Evolutionary conservation across 2,888 invertebrate species (phyloP), one percentile per base, ranked within the genome.

Genomic region (Orchesella flavescens): DNA sequence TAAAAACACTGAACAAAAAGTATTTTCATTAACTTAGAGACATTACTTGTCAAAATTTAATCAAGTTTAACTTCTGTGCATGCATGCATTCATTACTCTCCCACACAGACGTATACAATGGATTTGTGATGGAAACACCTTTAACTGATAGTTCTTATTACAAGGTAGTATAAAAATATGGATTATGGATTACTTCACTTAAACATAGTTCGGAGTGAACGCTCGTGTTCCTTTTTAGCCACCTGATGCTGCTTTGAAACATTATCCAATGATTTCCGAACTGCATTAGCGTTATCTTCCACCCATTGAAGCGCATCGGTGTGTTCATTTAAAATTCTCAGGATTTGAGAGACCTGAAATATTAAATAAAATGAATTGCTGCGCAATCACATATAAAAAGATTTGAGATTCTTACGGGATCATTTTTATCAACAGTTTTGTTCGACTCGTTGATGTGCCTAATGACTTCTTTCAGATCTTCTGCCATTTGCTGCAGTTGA

Each of bases 281-380:
- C 93, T 85, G 94, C 92, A 0, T 94, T 93, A 4, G 96, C 94
- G 77, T 95, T 95, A 86, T 94, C 93, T 89, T 98, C 97, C 59
- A 98, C 93, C 97, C 97, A 98, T 89, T 97, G 96, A 89, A 98
- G 92, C 0, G 97, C 97, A 66, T 96, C 97, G 95, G 97, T 97
- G 90, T 98, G 98, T 0, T 97, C 97, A 91, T 97, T 98, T 3
- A 98, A 91, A 86, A 98, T 97, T 87, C 96, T 95, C 0, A 96
- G 95, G 87, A 98, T 96, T 91, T 97, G 97, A 10, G 95, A 94
- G 68, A 97, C 94, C 94, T 95, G 92, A 57, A 92, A 92, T 84
- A 55, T 19, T 13, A 1, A 49, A 3, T 43, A 55, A 1, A 75
- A 88, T 88, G 17, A 15, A 53, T n/a, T 53, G 53, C n/a, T 53